Conservation (phyloP, 92 coral and sea anemone species). For the Phymanthus crucifer region DNA sequence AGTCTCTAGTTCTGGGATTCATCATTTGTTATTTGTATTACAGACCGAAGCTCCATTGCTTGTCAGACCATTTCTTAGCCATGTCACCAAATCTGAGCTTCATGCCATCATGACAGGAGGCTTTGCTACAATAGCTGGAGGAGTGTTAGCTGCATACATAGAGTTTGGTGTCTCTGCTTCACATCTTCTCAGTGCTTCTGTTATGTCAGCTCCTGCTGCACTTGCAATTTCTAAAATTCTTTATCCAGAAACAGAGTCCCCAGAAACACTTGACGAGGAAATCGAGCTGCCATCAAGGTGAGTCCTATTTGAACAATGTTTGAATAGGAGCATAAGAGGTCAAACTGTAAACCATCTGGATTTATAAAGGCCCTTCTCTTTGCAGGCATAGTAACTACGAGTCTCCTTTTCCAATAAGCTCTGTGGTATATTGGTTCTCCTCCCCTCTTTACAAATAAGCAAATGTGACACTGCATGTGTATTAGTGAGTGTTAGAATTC, state of each 20-base stretch:
- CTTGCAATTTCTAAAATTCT: constrained; percentile 91
- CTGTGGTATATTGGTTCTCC: too few relatives aligned
- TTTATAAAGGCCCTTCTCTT: too few relatives aligned
- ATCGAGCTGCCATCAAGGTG: constrained; percentile 84
- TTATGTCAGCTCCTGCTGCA: constrained; percentile 98
- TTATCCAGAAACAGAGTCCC: constrained; percentile 88
- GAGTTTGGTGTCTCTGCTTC: constrained; percentile 80
- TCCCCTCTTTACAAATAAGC: too few relatives aligned
- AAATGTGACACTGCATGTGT: too few relatives aligned
- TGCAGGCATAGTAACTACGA: too few relatives aligned
- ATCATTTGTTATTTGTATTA: background rate
- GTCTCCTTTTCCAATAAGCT: too few relatives aligned
- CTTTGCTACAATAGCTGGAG: constrained; percentile 95
- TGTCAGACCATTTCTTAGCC: constrained; percentile 84
- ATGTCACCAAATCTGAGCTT: constrained; percentile 84
- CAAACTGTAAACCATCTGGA: background rate
- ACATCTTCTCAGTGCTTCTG: constrained; percentile 92
- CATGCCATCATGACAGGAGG: constrained; percentile 99
- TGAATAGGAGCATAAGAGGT: background rate
- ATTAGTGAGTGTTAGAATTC: too few relatives aligned
- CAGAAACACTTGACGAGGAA: constrained; percentile 74
- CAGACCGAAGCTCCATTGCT: constrained; percentile 93
- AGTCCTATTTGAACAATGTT: background rate
- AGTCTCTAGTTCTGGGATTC: background rate
- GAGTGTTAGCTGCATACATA: constrained; percentile 80